Conservation (phyloP, 2,797 vertebrate species). For the Emydoidea blandingii region DNA sequence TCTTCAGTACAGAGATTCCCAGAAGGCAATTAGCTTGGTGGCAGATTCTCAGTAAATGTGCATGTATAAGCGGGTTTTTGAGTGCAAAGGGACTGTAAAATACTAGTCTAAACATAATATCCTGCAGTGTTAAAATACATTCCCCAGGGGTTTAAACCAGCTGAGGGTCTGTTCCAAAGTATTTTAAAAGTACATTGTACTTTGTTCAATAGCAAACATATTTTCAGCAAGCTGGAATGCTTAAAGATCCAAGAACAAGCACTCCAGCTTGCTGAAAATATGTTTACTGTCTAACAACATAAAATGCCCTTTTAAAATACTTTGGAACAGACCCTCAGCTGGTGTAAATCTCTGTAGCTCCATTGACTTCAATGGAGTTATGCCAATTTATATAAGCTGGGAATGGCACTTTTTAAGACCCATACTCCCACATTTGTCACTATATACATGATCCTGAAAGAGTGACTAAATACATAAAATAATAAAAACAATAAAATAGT, state of each 20-base stretch:
- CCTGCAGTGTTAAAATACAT: not conserved
- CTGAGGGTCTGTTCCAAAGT: not conserved
- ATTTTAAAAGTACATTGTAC: not conserved
- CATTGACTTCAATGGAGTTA: not conserved
- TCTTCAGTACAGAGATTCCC: slow-evolving; percentile 1
- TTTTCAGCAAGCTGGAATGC: not conserved
- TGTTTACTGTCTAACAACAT: not conserved
- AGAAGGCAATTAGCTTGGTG: slow-evolving; percentile 52
- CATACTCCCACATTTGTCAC: not conserved
- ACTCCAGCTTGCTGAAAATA: not conserved
- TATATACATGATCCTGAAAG: not conserved
- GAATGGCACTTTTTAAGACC: not conserved
- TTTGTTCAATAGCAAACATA: not conserved
- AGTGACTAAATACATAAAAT: not conserved
- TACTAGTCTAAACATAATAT: not conserved
- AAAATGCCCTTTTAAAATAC: not conserved
- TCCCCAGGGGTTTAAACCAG: not conserved
- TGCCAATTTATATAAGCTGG: not conserved
- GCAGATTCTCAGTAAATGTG: slow-evolving; percentile 38
- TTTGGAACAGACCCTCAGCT: not conserved
- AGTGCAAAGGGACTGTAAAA: slow-evolving; percentile 21
- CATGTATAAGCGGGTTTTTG: not conserved
- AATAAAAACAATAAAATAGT: not conserved
- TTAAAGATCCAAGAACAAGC: not conserved
- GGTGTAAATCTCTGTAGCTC: not conserved